Evolutionary conservation across 2,797 vertebrate genomes (phyloP).

Genomic region (Ficedula albicollis): DNA sequence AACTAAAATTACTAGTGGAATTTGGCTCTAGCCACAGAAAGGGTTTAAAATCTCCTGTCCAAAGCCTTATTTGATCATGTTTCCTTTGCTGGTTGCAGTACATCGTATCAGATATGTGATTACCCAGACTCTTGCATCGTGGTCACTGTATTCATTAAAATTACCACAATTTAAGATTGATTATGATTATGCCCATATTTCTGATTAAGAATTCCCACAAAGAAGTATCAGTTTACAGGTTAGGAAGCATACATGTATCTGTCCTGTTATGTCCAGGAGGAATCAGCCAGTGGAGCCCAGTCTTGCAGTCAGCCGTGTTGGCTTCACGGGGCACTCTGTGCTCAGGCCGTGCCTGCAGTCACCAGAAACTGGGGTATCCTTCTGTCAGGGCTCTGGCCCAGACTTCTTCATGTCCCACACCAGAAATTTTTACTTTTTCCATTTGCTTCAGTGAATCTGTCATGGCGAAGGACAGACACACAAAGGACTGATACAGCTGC

Average conservation of each 20-base stretch:
- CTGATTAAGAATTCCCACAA: not conserved
- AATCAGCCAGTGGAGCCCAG: not conserved
- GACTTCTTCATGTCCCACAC: not conserved
- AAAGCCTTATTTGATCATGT: slow-evolving; percentile 52
- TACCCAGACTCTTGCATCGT: not conserved
- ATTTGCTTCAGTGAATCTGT: not conserved
- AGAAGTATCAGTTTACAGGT: not conserved
- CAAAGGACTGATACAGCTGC: not conserved
- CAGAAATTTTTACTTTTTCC: not conserved
- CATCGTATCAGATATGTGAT: not conserved
- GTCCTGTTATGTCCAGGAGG: not conserved
- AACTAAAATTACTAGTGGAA: slow-evolving; percentile 62
- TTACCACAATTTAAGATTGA: not conserved
- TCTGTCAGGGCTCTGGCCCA: not conserved
- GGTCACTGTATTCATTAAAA: not conserved
- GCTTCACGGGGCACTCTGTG: not conserved
- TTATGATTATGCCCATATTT: not conserved
- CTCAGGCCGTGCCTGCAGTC: not conserved
- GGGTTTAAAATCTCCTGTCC: slow-evolving; percentile 46
- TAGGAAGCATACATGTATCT: not conserved
- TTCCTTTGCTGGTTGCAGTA: slow-evolving; percentile 5
- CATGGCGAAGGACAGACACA: not conserved
- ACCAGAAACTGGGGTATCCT: not conserved
- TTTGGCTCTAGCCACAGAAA: slow-evolving; percentile 61
- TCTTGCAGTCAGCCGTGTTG: rapidly evolving